Evolutionary conservation across 2,797 vertebrate species (phyloP), one percentile per base, ranked within the genome.

Genomic region (Macroramphosus scolopax): DNA sequence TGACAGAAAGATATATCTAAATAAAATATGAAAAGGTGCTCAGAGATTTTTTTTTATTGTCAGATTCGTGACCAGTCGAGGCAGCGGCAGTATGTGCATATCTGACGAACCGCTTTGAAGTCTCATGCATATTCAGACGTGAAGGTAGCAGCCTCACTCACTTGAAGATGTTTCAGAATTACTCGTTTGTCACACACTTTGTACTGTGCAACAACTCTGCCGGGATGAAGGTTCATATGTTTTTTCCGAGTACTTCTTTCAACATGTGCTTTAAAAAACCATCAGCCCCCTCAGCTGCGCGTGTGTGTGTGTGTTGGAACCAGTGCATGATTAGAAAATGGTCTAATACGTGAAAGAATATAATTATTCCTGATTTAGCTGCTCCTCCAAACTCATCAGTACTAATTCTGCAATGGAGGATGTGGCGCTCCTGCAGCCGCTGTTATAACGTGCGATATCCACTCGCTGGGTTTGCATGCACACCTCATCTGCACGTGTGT

Each of bases 121-220:
- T 17, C 67, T 75, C 74, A 82, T 82, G 67, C 72, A 79, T 81
- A 79, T 81, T 80, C 70, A 76, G 48, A 51, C 39, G 9, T 36
- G 44, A 54, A 77, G 68, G 66, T 66, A 42, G 33, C 75, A 45
- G 42, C 38, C 7, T 74, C 24, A 33, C 57, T 67, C 44, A n/a
- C 6, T 48, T 45, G 42, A 63, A 71, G 66, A 69, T 48, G 66
- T 61, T 50, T 64, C 65, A 55, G 42, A 73, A 14, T 42, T 31
- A 31, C 63, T 82, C 66, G 55, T 75, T 73, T 74, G 76, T 81
- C 77, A 68, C 67, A 68, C 47, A 61, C 67, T 63, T 62, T 77
- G 58, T 66, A 24, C 69, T 60, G 41, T 32, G 57, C 36, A 31
- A 41, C 24, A 71, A 54, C 47, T 71, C 77, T 26, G 11, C 47